Evolutionary conservation across 2,797 vertebrate genomes (phyloP).

Genomic region (Sebastes minor): DNA sequence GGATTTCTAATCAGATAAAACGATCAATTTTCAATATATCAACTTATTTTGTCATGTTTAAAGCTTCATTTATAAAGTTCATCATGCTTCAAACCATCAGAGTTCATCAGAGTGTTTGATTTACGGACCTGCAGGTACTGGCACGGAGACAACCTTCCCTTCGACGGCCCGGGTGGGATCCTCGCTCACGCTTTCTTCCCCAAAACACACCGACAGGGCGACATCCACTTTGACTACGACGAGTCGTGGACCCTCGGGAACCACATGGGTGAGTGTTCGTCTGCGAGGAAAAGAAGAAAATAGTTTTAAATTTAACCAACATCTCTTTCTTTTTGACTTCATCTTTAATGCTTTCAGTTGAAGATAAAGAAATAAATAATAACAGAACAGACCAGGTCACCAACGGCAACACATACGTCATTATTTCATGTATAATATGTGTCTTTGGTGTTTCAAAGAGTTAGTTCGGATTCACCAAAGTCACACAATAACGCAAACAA

Average conservation of each 20-base stretch:
- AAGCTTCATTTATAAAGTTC: background rate
- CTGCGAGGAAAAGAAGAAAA: background rate
- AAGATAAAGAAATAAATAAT: background rate
- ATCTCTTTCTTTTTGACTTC: background rate
- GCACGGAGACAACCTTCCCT: conserved; percentile 94
- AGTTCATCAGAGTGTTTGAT: conserved; percentile 10
- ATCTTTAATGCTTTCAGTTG: background rate
- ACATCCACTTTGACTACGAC: conserved; percentile 95
- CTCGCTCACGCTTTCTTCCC: conserved; percentile 97
- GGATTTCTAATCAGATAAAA: background rate
- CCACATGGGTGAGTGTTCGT: conserved; percentile 84
- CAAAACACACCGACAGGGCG: conserved; percentile 90
- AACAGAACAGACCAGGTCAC: background rate
- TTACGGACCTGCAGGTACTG: conserved; percentile 84
- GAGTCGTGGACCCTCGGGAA: conserved; percentile 94
- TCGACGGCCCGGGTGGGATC: conserved; percentile 93
- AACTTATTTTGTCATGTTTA: background rate
- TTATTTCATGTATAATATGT: background rate
- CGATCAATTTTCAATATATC: background rate
- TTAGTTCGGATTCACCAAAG: too few species aligned
- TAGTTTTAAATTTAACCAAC: background rate
- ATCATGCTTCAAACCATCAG: background rate
- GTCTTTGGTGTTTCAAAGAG: too few species aligned
- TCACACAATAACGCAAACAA: too few species aligned
- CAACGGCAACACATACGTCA: background rate